A percentile compares a stretch with the other conserved stretches of the same genome.
Conservation (phyloP, 2,888 invertebrate genomes). For the Muschampia plurimacula region DNA sequence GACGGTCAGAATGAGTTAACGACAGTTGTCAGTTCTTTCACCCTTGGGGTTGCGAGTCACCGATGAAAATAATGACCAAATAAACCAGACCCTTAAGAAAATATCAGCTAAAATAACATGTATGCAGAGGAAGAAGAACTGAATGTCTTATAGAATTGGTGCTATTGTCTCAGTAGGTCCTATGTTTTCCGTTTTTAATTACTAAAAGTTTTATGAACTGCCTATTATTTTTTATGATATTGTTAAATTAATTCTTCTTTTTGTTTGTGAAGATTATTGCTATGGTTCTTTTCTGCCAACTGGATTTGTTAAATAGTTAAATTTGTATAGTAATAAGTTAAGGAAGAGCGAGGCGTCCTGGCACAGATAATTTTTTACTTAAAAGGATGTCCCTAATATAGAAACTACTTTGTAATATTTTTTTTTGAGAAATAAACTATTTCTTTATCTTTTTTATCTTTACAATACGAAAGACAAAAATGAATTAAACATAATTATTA, state of each 20-base stretch:
- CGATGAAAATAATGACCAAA: conserved; percentile 63
- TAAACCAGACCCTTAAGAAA: conserved; percentile 54
- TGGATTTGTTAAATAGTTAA: no score
- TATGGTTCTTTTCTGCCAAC: conserved; percentile 10
- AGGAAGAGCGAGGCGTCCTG: no score
- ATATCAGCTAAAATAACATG: conserved; percentile 39
- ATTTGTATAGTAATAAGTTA: no score
- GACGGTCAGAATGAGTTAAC: conserved; percentile 77
- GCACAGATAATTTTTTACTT: no score
- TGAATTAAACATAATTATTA: no score
- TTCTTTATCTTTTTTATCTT: no score
- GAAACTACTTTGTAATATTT: no score
- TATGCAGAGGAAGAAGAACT: conserved; percentile 24
- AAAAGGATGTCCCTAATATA: no score
- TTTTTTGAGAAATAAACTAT: no score
- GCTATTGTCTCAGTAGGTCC: conserved; percentile 57
- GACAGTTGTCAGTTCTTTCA: conserved; percentile 79
- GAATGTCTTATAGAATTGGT: conserved; percentile 50
- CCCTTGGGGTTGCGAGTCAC: conserved; percentile 67
- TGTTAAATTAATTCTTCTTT: conserved; percentile 83
- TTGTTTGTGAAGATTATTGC: conserved; percentile 77
- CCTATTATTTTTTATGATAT: conserved; percentile 82
- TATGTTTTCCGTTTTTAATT: conserved; percentile 83
- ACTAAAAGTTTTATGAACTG: conserved; percentile 85
- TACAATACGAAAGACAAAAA: no score